These are phyloP conservation scores for Anthoptus insignis DNA, from an alignment of 2,888 invertebrate genomes.

Conservation along the genomic window DNA sequence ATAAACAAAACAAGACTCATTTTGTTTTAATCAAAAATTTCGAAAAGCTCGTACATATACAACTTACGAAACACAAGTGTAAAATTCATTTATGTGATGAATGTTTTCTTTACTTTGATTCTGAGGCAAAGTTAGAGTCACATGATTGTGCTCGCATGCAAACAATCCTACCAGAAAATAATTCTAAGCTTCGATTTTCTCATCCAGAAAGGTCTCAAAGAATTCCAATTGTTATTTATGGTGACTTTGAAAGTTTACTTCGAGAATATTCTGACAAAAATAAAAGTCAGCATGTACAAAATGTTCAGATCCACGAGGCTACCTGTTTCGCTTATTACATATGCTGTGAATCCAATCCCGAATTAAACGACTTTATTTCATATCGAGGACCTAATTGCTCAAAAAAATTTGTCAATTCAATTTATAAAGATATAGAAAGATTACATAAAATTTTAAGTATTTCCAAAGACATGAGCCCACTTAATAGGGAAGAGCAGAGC, in stretches of 20 bases:
- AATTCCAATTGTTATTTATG: neutral
- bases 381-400: conserved; percentile 12
- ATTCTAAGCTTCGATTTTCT: neutral
- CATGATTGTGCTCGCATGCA: neutral
- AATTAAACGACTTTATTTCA: conserved; percentile 16
- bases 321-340: conserved; percentile 5
- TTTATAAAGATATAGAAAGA: conserved; percentile 10
- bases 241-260: neutral
- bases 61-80: neutral
- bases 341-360: conserved; percentile 17
- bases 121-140: neutral
- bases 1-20: neutral
- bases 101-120: neutral
- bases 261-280: conserved; percentile 15
- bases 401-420: conserved; percentile 11
- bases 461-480: conserved; percentile 8
- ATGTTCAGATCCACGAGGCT: neutral
- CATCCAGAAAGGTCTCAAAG: neutral
- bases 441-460: conserved; percentile 15
- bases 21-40: conserved; percentile 1
- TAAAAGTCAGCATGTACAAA: too few species aligned
- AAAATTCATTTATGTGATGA: conserved; percentile 1
- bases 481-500: conserved; percentile 8
- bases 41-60: neutral
- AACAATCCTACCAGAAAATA: neutral